phyloP scores from a whole-genome alignment of 2,888 invertebrate genomes.

The Gandaritis pyraliata region DNA sequence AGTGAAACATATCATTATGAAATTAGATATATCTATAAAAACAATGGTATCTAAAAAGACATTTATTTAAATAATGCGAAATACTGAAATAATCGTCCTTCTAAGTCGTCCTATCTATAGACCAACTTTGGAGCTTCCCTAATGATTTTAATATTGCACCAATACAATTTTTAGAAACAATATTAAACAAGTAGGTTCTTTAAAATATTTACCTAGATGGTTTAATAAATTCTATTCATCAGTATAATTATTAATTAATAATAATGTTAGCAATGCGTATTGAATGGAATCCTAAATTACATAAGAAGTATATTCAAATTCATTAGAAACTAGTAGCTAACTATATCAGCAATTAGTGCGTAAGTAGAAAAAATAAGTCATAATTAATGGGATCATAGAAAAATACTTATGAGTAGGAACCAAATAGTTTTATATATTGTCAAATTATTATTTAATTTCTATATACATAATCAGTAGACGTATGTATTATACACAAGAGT shows the following conservation, averaged over 20 bases:
- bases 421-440: conserved; percentile 2
- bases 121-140: conserved; percentile 24
- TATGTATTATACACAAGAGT: neutral
- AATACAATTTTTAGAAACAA: neutral
- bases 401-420: conserved; percentile 9
- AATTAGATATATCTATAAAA: too few relatives aligned
- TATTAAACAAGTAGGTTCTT: neutral
- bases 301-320: conserved; percentile 3
- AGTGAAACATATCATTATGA: too few relatives aligned
- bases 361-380: neutral
- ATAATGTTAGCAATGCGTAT: conserved; percentile 27
- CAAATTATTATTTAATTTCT: neutral
- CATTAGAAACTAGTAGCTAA: neutral
- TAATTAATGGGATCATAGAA: conserved; percentile 6
- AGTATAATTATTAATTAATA: conserved; percentile 6
- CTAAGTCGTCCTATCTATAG: conserved; percentile 18
- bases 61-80: neutral
- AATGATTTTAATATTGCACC: conserved; percentile 5
- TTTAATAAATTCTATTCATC: too few relatives aligned
- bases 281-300: conserved; percentile 23
- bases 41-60: too few relatives aligned
- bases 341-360: neutral
- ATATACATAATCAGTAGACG: neutral
- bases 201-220: too few relatives aligned
- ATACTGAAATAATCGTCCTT: conserved; percentile 11